Base-by-base conservation (phyloP, 2,888 invertebrate genomes). In the Andrena hattorfiana region DNA sequence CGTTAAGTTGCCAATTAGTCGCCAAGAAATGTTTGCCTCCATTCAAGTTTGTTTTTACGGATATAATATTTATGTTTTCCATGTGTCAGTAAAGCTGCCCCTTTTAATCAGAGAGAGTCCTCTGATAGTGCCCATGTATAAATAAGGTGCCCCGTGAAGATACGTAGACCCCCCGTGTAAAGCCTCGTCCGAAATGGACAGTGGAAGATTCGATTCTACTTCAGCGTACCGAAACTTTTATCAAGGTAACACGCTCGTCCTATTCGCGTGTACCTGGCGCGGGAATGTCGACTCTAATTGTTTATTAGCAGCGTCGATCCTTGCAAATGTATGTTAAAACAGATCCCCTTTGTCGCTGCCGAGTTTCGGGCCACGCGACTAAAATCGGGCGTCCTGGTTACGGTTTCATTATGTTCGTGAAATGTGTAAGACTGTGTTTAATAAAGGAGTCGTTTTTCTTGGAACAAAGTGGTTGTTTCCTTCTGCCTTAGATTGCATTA, bases 371-470 rank as follows among this genome's bases (percentile, higher is more conserved):
- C 49, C 54, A 35, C 59, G 48, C 23, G 28, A 68, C 5, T 35
- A 76, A 49, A 35, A 62, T 79, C 62, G 48, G 54, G 32, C 59
- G 51, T 70, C 59, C 42, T 42, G 56, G 54, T 23, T 80, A 68
- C 60, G 60, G 71, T 77, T 71, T 77, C 66, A 80, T 63, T 87
- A 84, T 89, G 83, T 84, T 87, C 83, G 84, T 74, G 62, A 79
- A 81, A 82, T 87, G 85, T 90, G 90, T 81, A 92, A 92, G 92
- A 92, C 91, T 92, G 91, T 90, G 83, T 92, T 92, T 89, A 92
- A 92, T 92, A 91, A 92, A 92, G 83, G 72, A 85, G 72, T 84
- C 86, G 80, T 88, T 89, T 88, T 86, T 89, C 89, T 89, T 85
- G 76, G 35, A 86, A 81, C 2, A 28, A 20, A 2, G 1, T 10